These are phyloP conservation scores for Hipposideros armiger DNA, from an alignment of 2,113 vertebrate species.

Conservation along the genomic window DNA sequence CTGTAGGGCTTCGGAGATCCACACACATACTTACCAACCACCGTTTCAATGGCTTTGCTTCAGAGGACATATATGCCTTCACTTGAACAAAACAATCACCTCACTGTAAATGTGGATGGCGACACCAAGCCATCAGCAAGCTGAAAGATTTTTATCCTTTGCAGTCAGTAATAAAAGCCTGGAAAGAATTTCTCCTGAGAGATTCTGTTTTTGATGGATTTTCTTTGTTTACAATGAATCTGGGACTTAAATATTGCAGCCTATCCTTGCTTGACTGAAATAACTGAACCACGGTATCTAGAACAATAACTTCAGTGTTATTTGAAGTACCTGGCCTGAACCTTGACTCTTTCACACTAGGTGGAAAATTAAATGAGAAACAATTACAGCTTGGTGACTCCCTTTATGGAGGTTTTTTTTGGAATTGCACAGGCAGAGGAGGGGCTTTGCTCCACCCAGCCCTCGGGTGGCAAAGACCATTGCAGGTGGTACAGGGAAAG, in stretches of 20 bases:
- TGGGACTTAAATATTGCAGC: background rate
- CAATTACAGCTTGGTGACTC: constrained; percentile 4
- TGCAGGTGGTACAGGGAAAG: background rate
- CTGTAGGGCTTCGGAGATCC: background rate
- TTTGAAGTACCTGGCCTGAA: constrained; percentile 14
- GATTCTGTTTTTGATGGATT: constrained; percentile 4
- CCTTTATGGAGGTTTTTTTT: background rate
- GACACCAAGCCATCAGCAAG: background rate
- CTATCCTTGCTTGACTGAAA: constrained; percentile 31
- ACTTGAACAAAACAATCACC: constrained; percentile 34
- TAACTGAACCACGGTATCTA: constrained; percentile 50
- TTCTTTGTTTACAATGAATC: constrained; percentile 64
- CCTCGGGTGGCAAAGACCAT: background rate
- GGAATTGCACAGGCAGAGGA: background rate
- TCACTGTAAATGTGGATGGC: background rate
- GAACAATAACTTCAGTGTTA: constrained; percentile 66
- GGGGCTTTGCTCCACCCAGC: too few species aligned
- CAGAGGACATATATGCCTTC: background rate
- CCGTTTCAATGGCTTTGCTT: background rate
- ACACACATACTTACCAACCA: constrained; percentile 28
- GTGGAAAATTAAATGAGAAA: constrained; percentile 56
- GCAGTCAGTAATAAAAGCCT: constrained; percentile 17
- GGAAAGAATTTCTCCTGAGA: constrained; percentile 66
- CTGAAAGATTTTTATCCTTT: constrained; percentile 4
- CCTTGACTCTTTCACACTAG: constrained; percentile 54